A percentile compares a stretch with the other conserved stretches of the same genome.
Evolutionary conservation across 2,888 invertebrate genomes (phyloP).

Genomic region (Pomacea canaliculata): DNA sequence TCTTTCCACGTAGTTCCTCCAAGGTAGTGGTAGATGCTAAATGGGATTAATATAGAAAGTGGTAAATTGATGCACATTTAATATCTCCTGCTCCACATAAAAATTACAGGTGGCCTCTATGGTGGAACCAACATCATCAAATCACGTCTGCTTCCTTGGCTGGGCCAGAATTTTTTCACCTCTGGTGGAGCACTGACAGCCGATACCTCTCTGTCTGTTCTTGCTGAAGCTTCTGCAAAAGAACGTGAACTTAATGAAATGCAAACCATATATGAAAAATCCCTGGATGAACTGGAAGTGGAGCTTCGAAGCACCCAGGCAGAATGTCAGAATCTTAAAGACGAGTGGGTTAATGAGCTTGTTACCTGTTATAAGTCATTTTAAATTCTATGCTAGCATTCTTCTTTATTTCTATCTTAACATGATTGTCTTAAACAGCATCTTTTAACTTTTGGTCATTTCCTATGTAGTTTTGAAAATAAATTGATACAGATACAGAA

Average conservation of each 20-base stretch:
- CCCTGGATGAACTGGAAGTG: slow-evolving; percentile 57
- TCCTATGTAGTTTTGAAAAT: background rate
- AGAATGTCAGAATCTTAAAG: slow-evolving; percentile 63
- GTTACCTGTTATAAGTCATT: too few species aligned
- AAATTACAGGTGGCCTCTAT: slow-evolving; percentile 61
- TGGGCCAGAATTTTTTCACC: slow-evolving; percentile 63
- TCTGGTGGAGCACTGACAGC: slow-evolving; percentile 54
- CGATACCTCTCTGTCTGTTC: slow-evolving; percentile 57
- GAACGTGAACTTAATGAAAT: slow-evolving; percentile 61
- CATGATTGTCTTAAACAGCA: background rate
- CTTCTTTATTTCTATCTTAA: background rate
- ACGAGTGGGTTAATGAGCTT: slow-evolving; percentile 56
- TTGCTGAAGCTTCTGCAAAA: slow-evolving; percentile 63
- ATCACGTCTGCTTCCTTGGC: slow-evolving; percentile 65
- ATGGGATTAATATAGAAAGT: too few species aligned
- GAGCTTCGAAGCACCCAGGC: slow-evolving; percentile 55
- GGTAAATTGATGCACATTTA: too few species aligned
- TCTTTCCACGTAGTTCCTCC: too few species aligned
- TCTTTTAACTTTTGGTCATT: background rate
- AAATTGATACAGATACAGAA: background rate
- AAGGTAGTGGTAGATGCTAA: too few species aligned
- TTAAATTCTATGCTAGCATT: too few species aligned
- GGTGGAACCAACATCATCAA: slow-evolving; percentile 66
- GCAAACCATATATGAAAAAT: slow-evolving; percentile 64
- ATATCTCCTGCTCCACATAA: too few species aligned